phyloP scores from a whole-genome alignment of 2,113 vertebrate genomes.

The Colinus virginianus region DNA sequence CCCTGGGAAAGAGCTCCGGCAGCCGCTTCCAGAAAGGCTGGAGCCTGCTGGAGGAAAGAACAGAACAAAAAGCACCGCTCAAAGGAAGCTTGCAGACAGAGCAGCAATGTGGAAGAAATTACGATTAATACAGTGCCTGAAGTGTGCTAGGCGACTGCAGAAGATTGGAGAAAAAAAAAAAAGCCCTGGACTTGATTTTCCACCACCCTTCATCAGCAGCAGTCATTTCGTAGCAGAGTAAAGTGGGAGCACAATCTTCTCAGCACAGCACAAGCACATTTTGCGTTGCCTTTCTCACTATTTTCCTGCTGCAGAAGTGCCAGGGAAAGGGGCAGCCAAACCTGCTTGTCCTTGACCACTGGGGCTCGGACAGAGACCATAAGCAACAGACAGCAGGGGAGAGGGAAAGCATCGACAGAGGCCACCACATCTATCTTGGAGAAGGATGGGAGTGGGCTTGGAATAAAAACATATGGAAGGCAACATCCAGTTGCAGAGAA shows the following conservation, averaged over 20 bases:
- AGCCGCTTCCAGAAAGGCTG: conserved; percentile 43
- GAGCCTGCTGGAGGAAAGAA: conserved; percentile 28
- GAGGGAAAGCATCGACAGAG: not conserved
- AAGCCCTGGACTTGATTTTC: conserved; percentile 42
- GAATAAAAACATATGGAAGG: not conserved
- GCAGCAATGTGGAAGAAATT: conserved; percentile 50
- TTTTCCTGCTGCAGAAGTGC: conserved; percentile 10
- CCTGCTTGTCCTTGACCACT: conserved; percentile 16
- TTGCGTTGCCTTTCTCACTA: not conserved
- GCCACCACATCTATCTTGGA: not conserved
- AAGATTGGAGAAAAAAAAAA: not conserved
- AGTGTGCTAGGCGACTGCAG: conserved; percentile 26
- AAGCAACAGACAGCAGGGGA: not conserved
- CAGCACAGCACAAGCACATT: not conserved
- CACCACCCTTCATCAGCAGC: not conserved
- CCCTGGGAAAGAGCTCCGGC: conserved; percentile 72
- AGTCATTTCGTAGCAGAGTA: conserved; percentile 3
- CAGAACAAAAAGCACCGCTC: not conserved
- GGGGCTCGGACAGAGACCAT: not conserved
- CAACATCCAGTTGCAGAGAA: not conserved
- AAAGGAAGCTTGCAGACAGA: conserved; percentile 31
- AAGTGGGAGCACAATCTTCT: not conserved
- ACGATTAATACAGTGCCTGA: conserved; percentile 7
- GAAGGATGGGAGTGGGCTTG: not conserved
- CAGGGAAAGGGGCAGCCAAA: conserved; percentile 20